These are phyloP conservation scores for Megalonaias nervosa DNA, from an alignment of 1,140 invertebrate species.

Conservation along the genomic window DNA sequence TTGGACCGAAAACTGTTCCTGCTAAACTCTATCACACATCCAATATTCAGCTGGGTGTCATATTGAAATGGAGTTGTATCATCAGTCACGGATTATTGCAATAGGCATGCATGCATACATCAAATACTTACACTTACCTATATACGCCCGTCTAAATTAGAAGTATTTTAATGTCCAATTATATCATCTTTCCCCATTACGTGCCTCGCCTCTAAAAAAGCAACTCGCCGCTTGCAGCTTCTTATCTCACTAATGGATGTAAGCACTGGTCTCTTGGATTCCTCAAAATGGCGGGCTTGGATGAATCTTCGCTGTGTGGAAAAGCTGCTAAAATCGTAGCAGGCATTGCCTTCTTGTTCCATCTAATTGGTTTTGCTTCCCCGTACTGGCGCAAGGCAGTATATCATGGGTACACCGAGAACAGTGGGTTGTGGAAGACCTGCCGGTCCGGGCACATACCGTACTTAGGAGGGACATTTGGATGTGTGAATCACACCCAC, in stretches of 20 bases:
- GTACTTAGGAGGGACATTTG: not conserved
- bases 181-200: too few species aligned
- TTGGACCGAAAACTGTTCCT: too few species aligned
- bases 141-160: too few species aligned
- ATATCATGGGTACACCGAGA: not conserved
- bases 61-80: too few species aligned
- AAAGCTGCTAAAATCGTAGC: conserved; percentile 9
- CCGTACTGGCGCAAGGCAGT: conserved; percentile 5
- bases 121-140: too few species aligned
- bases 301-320: not conserved
- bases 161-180: too few species aligned
- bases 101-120: too few species aligned
- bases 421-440: not conserved
- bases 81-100: too few species aligned
- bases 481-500: not conserved
- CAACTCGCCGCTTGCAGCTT: too few species aligned
- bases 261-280: not conserved
- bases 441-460: not conserved
- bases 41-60: too few species aligned
- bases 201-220: too few species aligned
- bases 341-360: conserved; percentile 5
- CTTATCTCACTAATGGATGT: not conserved
- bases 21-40: too few species aligned
- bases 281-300: conserved; percentile 16
- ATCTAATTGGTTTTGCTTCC: conserved; percentile 27